Conservation (phyloP, 2,113 vertebrate species). For the Pandion haliaetus region DNA sequence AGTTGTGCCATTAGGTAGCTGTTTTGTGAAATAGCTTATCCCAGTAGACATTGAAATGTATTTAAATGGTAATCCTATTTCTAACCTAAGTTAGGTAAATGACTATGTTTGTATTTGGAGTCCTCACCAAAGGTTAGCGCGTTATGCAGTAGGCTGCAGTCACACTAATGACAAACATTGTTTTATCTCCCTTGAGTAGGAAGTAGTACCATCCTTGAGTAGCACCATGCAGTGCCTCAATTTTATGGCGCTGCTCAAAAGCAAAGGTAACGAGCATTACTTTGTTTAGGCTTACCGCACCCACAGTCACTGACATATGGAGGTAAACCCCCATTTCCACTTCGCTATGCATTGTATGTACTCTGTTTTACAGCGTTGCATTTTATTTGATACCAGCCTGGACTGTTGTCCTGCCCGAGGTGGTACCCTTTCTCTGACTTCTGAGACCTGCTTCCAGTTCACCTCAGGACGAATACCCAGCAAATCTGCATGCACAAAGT, state of each 20-base stretch:
- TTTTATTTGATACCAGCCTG: background rate
- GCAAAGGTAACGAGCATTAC: background rate
- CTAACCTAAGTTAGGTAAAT: background rate
- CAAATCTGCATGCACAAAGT: background rate
- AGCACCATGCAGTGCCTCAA: background rate
- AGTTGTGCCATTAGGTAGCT: background rate
- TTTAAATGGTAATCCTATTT: background rate
- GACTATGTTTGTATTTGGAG: background rate
- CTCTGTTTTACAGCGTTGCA: background rate
- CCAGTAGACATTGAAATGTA: background rate
- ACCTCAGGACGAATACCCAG: background rate
- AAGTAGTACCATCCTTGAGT: background rate
- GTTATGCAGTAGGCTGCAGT: background rate
- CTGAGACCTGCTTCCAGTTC: background rate
- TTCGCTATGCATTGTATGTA: fast-evolving
- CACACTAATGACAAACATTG: background rate
- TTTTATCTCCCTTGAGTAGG: background rate
- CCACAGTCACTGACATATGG: background rate
- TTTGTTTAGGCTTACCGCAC: background rate
- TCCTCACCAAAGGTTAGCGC: background rate
- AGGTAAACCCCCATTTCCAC: background rate
- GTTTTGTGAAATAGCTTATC: background rate
- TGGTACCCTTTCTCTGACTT: background rate
- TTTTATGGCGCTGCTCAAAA: background rate
- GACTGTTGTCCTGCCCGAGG: background rate